A percentile compares a stretch with the other conserved stretches of the same genome.
These are phyloP conservation scores for Metopolophium dirhodum DNA, from an alignment of 1,140 invertebrate species.

Conservation along the genomic window DNA sequence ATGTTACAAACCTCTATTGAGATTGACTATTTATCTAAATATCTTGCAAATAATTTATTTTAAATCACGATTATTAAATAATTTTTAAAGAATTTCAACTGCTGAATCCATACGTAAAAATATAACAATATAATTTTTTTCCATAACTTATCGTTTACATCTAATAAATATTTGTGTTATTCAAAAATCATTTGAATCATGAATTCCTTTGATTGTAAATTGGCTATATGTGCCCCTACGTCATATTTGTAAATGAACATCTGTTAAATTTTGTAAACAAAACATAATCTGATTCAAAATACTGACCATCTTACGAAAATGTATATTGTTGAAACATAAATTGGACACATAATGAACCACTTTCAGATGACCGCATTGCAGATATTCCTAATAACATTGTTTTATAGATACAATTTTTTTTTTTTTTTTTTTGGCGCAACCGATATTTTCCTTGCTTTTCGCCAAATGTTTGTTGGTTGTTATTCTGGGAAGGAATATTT, in stretches of 20 bases:
- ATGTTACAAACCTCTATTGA: too few species aligned
- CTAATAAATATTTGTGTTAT: not conserved
- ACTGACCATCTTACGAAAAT: not conserved
- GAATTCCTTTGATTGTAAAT: not conserved
- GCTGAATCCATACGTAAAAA: too few species aligned
- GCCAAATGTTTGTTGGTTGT: not conserved
- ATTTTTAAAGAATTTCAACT: too few species aligned
- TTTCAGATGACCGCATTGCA: not conserved
- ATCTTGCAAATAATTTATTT: too few species aligned
- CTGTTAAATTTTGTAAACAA: not conserved
- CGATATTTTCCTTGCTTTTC: not conserved
- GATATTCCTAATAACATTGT: not conserved
- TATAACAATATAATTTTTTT: too few species aligned
- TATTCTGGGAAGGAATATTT: not conserved
- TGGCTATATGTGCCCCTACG: not conserved
- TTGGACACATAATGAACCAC: not conserved
- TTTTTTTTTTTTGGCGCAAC: not conserved
- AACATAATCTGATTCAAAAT: not conserved
- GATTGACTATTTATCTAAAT: too few species aligned
- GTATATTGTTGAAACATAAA: not conserved
- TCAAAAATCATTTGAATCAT: not conserved
- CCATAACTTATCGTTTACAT: too few species aligned
- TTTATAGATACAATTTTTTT: not conserved
- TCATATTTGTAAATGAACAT: not conserved
- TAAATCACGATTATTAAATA: too few species aligned